Evolutionary conservation across 2,113 vertebrate species (phyloP).

Genomic region (Podarcis raffonei): DNA sequence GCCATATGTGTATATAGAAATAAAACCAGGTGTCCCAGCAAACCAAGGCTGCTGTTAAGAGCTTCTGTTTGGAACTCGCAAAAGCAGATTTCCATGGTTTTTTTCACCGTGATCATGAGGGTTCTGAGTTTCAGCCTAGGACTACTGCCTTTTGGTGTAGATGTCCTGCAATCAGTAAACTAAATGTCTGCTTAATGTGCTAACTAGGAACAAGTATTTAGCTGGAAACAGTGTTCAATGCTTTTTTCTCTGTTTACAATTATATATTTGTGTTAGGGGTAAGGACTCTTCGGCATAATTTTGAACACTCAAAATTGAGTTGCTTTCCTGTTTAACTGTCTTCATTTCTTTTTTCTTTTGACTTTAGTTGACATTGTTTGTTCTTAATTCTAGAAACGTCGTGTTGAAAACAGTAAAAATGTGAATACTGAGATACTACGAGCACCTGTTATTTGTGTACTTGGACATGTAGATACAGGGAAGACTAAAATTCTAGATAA

Average conservation of each 20-base stretch:
- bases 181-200: neutral
- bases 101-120: neutral
- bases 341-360: slow-evolving; percentile 14
- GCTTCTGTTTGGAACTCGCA: neutral
- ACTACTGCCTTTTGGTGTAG: neutral
- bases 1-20: neutral
- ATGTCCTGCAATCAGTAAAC: neutral
- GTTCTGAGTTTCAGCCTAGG: neutral
- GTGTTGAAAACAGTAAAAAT: slow-evolving; percentile 90
- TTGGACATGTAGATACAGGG: slow-evolving; percentile 97
- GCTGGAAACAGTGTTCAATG: neutral
- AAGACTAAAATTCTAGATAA: slow-evolving; percentile 99
- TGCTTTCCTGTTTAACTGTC: neutral
- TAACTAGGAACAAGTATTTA: neutral
- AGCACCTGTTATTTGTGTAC: slow-evolving; percentile 94
- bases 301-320: neutral
- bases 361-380: neutral
- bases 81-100: neutral
- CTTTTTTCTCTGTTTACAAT: neutral
- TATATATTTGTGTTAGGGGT: neutral
- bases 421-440: slow-evolving; percentile 83
- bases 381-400: slow-evolving; percentile 84
- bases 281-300: neutral
- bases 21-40: neutral
- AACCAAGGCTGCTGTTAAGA: neutral